Evolutionary conservation across 2,797 vertebrate genomes (phyloP), one percentile per base, ranked within the genome.

Genomic region (Cottoperca gobio): DNA sequence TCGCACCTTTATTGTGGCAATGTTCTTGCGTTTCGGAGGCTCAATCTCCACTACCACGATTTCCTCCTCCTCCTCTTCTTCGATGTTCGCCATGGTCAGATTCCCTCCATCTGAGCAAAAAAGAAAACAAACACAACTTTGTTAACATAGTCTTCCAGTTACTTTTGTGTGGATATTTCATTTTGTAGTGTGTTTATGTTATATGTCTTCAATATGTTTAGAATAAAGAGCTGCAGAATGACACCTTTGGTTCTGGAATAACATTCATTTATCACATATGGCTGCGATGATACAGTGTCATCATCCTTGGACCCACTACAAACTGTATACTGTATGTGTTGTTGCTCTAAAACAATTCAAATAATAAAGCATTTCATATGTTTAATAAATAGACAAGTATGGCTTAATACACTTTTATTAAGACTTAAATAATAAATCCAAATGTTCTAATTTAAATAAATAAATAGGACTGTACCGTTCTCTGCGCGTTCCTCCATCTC

Each of bases 1-100:
- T 69, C 79, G 48, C 65, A 97, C 98, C 95, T 96, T 93, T 58
- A 99, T 86, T 0, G 96, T 98, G 17, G 96, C 86, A 0, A 97
- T 90, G 14, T 86, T 85, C 86, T 97, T 97, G 52, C 95, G 95
- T 87, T 91, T 93, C 12, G 92, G 90, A 64, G 92, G 92, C 66
- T 96, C 95, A 1, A 86, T 62, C 79, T 96, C 95, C 86, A 91
- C 64, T 14, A 88, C 70, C 24, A 85, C 86, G 1, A 59, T 35
- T 6, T 90, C 84, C 28, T 95, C 95, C 2, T 95, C 94, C 10
- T 96, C 96, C 42, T 87, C 50, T n/a, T 67, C 93, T 21, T 91
- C 88, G 1, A 96, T 95, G 59, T 92, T 93, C 0, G 91, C 88
- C 79, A 94, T 91, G n/a, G 91, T 92, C 74, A 97, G 74, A 65